Percentiles rank a stretch among this genome's conserved stretches.
phyloP scores from a whole-genome alignment of 2,113 vertebrate genomes.

The Odobenus rosmarus region DNA sequence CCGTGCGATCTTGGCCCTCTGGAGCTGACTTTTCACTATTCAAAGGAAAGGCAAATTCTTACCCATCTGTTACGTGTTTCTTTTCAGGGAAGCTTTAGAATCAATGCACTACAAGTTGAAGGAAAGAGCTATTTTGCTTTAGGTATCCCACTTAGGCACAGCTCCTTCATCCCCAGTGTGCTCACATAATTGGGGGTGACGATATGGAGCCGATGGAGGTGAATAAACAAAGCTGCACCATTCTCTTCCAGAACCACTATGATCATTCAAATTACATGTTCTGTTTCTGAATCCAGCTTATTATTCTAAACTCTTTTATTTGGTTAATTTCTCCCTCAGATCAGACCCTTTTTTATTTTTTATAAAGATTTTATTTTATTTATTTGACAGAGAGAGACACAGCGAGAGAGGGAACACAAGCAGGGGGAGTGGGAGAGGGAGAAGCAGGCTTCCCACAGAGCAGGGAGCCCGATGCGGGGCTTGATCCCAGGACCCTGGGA shows the following conservation, averaged over 20 bases:
- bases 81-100: neutral
- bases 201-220: rapidly evolving
- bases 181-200: neutral
- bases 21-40: neutral
- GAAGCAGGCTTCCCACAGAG: too few species aligned
- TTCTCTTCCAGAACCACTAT: neutral
- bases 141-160: rapidly evolving
- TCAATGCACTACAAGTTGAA: neutral
- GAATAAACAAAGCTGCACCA: neutral
- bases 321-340: neutral
- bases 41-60: neutral
- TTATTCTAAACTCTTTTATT: neutral
- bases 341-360: neutral
- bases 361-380: too few species aligned
- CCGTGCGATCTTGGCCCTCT: neutral
- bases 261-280: neutral
- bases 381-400: too few species aligned
- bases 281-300: neutral
- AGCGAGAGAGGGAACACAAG: too few species aligned
- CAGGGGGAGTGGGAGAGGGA: too few species aligned
- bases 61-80: neutral
- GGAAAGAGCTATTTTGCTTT: neutral
- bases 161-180: neutral
- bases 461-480: too few species aligned
- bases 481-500: too few species aligned